These are phyloP conservation scores for Mystacides longicornis DNA, from an alignment of 2,888 invertebrate genomes.

Conservation along the genomic window DNA sequence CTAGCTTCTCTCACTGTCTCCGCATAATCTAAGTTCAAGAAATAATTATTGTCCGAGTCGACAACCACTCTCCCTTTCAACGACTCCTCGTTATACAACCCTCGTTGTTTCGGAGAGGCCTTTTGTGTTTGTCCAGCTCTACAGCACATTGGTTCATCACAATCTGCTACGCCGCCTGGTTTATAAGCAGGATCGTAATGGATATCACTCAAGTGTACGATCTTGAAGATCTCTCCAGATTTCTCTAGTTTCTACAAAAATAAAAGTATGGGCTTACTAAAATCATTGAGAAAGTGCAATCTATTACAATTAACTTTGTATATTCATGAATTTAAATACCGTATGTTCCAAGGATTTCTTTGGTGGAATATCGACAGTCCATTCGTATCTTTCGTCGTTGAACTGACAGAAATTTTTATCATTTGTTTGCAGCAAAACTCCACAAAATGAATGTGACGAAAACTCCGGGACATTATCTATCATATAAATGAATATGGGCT, in stretches of 20 bases:
- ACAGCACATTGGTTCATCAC: constrained; percentile 74
- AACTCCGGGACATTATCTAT: constrained; percentile 47
- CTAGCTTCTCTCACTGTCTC: constrained; percentile 9
- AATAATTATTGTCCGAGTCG: constrained; percentile 28
- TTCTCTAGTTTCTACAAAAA: not conserved
- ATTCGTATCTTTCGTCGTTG: constrained; percentile 42
- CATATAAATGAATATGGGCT: constrained; percentile 57
- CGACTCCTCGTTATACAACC: constrained; percentile 29
- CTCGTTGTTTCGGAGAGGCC: constrained; percentile 16
- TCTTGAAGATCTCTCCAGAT: constrained; percentile 31
- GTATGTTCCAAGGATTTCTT: not conserved
- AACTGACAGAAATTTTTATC: constrained; percentile 38
- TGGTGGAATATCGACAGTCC: constrained; percentile 41
- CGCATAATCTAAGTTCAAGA: constrained; percentile 27
- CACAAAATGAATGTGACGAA: constrained; percentile 49
- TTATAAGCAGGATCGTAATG: constrained; percentile 72
- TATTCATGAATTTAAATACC: too few species aligned
- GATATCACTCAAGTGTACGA: constrained; percentile 70
- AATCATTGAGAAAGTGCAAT: too few species aligned
- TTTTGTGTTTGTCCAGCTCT: constrained; percentile 47
- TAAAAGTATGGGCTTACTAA: too few species aligned
- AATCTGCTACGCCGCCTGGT: constrained; percentile 58
- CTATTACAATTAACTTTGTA: too few species aligned
- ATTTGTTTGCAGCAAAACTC: constrained; percentile 44
- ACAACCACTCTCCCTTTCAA: constrained; percentile 31